Conservation (phyloP, 2,797 vertebrate genomes). For the Acanthopagrus latus region DNA sequence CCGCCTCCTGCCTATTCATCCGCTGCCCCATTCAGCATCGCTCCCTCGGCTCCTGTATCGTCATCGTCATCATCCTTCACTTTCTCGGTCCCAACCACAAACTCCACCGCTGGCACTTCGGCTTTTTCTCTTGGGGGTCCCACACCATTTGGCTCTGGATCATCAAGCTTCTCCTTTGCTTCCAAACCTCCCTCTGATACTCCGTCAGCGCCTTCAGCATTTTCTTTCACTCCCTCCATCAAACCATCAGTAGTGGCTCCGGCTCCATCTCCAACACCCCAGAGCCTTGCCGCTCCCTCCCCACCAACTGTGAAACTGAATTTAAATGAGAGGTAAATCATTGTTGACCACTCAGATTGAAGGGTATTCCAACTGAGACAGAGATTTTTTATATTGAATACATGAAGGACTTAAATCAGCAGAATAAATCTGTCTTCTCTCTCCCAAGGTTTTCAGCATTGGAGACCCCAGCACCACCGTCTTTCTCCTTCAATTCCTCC, state of each 20-base stretch:
- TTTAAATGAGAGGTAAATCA: constrained; percentile 91
- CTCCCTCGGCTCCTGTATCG: constrained; percentile 69
- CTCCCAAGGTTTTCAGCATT: constrained; percentile 85
- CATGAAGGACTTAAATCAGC: not conserved
- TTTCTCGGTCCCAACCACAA: constrained; percentile 61
- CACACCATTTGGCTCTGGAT: constrained; percentile 54
- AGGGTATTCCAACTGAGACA: not conserved
- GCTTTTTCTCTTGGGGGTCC: constrained; percentile 68
- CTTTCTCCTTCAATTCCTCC: constrained; percentile 83
- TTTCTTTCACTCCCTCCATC: constrained; percentile 73
- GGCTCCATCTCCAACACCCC: constrained; percentile 51
- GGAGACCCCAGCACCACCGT: constrained; percentile 77
- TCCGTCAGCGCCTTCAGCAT: constrained; percentile 68
- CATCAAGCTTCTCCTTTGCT: constrained; percentile 77
- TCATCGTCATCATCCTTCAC: constrained; percentile 74
- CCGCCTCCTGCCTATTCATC: constrained; percentile 39
- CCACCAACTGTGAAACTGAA: constrained; percentile 88
- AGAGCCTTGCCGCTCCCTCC: constrained; percentile 58
- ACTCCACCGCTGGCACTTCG: constrained; percentile 54
- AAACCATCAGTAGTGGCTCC: constrained; percentile 63
- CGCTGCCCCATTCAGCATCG: constrained; percentile 75
- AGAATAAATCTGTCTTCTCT: not conserved
- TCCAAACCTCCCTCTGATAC: constrained; percentile 74
- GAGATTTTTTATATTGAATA: not conserved
- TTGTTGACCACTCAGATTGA: not conserved